Evolutionary conservation across 1,140 invertebrate species (phyloP).

Genomic region (Pachyrhynchus sulphureomaculatus): DNA sequence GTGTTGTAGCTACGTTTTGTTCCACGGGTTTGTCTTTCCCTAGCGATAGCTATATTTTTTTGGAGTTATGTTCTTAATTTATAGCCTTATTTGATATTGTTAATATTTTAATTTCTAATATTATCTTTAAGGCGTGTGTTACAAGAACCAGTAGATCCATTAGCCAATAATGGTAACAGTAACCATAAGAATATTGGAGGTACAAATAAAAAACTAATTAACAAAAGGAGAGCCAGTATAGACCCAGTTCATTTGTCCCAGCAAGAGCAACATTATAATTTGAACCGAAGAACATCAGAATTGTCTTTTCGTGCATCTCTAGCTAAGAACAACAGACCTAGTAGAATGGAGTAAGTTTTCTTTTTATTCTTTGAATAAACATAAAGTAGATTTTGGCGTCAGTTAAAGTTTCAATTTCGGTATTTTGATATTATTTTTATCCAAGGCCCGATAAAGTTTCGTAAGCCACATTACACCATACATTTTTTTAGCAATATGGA

Average conservation of each 20-base stretch:
- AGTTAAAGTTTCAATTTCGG: too few relatives aligned
- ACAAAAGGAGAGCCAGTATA: slow-evolving; percentile 46
- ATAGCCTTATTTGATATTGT: too few relatives aligned
- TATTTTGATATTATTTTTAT: too few relatives aligned
- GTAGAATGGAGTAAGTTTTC: slow-evolving; percentile 46
- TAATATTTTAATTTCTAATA: too few relatives aligned
- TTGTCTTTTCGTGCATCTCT: slow-evolving; percentile 38
- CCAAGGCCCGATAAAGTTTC: too few relatives aligned
- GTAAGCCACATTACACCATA: too few relatives aligned
- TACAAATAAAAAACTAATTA: slow-evolving; percentile 26
- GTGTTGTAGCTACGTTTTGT: too few relatives aligned
- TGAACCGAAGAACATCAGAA: slow-evolving; percentile 45
- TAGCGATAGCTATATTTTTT: too few relatives aligned
- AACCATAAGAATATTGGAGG: slow-evolving; percentile 12
- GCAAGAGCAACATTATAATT: slow-evolving; percentile 27
- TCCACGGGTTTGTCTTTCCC: too few relatives aligned
- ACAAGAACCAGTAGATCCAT: slow-evolving; percentile 37
- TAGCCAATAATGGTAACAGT: slow-evolving; percentile 16
- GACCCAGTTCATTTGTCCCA: slow-evolving; percentile 36
- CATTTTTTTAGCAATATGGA: too few relatives aligned
- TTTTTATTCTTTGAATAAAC: background rate
- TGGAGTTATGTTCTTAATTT: too few relatives aligned
- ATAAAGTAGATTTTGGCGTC: too few relatives aligned
- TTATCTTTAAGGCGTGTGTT: slow-evolving; percentile 44
- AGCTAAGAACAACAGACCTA: slow-evolving; percentile 37